A percentile compares a stretch with the other conserved stretches of the same genome.
phyloP scores from a whole-genome alignment of 2,797 vertebrate genomes.

The Natrix natrix region DNA sequence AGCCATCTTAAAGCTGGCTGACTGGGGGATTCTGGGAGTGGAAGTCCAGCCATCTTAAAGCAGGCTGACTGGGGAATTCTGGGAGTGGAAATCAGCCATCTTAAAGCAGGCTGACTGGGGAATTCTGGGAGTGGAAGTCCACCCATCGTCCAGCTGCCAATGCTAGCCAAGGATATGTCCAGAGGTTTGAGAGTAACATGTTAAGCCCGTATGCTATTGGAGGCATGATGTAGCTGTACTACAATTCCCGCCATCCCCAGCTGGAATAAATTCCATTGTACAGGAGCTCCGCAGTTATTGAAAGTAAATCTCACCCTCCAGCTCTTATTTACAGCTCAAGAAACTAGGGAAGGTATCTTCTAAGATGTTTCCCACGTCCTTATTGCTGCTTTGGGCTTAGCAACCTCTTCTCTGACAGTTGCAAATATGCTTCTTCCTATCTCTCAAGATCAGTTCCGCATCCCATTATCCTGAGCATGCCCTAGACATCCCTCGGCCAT shows the following conservation, averaged over 20 bases:
- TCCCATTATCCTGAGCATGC: not conserved
- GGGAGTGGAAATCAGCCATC: no score
- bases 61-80: no score
- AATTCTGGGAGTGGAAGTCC: not conserved
- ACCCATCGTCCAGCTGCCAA: not conserved
- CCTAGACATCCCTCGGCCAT: not conserved
- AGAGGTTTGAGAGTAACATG: not conserved
- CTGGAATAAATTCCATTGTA: not conserved
- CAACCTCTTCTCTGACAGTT: not conserved
- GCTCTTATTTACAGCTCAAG: not conserved
- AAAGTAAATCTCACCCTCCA: not conserved
- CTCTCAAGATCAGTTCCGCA: not conserved
- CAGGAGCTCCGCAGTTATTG: not conserved
- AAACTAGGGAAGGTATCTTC: not conserved
- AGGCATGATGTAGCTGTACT: not conserved
- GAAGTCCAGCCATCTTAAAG: no score
- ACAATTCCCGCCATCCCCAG: not conserved
- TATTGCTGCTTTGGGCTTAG: not conserved
- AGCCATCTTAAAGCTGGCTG: no score
- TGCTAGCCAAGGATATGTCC: not conserved
- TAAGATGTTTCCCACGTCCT: not conserved
- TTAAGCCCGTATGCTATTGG: not conserved
- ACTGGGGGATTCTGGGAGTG: not conserved
- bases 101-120: no score
- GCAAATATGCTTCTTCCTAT: not conserved